Evolutionary conservation across 2,113 vertebrate species (phyloP).

Genomic region (Ailuropoda melanoleuca): DNA sequence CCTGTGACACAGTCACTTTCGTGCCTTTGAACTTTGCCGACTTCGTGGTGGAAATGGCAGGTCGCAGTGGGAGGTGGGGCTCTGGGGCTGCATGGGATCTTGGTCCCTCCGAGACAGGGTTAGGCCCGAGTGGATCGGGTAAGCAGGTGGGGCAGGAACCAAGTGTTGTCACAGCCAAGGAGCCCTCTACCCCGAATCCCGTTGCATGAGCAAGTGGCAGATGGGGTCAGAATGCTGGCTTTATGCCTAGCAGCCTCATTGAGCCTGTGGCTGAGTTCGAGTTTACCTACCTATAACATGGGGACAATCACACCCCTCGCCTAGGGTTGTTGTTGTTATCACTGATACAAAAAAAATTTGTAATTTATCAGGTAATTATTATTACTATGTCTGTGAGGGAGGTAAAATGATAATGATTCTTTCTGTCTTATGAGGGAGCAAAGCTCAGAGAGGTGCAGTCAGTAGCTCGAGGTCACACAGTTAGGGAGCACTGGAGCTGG

Average conservation of each 20-base stretch:
- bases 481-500: neutral
- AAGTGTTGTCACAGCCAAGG: neutral
- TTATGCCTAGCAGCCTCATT: neutral
- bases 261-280: neutral
- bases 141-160: neutral
- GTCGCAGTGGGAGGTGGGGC: neutral
- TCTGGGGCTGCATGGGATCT: fast-evolving
- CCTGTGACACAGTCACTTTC: neutral
- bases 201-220: fast-evolving
- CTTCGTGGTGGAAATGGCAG: too few species aligned
- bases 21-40: too few species aligned
- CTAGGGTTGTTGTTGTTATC: neutral
- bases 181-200: neutral
- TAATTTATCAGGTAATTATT: neutral
- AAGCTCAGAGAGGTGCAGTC: neutral
- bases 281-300: neutral
- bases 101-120: neutral
- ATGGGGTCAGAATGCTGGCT: neutral
- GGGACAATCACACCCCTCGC: neutral
- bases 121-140: neutral
- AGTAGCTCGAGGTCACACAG: neutral
- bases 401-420: neutral
- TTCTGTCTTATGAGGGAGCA: neutral
- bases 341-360: neutral
- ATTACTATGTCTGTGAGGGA: neutral